Conservation (phyloP, 2,113 vertebrate genomes). For the Ctenomys sociabilis region DNA sequence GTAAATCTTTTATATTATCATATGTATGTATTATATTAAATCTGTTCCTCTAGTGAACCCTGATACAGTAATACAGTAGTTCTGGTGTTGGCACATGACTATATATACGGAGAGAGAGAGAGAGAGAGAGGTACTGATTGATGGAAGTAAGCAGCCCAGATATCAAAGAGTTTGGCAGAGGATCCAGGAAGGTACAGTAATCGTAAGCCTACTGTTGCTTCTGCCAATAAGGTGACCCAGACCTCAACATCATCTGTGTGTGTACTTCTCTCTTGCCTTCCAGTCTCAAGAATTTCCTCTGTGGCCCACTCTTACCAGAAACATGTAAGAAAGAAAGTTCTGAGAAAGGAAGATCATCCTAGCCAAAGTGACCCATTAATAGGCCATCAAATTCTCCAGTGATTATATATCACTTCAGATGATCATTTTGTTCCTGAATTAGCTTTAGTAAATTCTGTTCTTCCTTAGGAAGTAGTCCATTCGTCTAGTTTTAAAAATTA, state of each 20-base stretch:
- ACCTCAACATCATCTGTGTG: background rate
- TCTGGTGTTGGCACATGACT: background rate
- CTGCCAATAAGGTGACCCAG: background rate
- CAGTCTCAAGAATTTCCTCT: background rate
- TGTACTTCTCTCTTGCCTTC: background rate
- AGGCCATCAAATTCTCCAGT: constrained; percentile 17
- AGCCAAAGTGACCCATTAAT: background rate
- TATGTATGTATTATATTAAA: background rate
- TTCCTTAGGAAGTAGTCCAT: background rate
- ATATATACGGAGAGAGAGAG: background rate
- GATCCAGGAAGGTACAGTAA: background rate
- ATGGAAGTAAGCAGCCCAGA: background rate
- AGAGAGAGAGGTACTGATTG: background rate
- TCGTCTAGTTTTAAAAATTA: background rate
- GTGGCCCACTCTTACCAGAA: constrained; percentile 8
- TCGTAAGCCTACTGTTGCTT: background rate
- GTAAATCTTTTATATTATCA: background rate
- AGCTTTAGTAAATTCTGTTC: constrained; percentile 26
- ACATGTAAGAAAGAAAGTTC: background rate
- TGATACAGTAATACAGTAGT: background rate
- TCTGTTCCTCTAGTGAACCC: background rate
- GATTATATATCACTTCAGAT: background rate
- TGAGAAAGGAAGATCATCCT: constrained; percentile 1
- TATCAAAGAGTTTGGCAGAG: background rate
- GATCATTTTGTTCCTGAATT: background rate